Percentiles rank a stretch among this genome's conserved stretches.
phyloP scores from a whole-genome alignment of 1,140 invertebrate species.

The Pseudoatta argentina region DNA sequence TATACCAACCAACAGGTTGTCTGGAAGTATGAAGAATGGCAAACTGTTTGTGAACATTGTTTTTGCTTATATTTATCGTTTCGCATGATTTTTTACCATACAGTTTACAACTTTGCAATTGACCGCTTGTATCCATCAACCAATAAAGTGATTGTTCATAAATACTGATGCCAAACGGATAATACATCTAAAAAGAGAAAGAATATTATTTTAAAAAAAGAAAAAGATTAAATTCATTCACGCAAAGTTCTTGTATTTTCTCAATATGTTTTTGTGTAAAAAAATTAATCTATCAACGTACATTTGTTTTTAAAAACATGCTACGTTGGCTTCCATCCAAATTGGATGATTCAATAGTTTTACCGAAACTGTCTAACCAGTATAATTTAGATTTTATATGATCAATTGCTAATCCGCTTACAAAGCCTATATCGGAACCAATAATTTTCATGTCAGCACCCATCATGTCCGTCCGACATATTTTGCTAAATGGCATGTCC shows the following conservation, averaged over 20 bases:
- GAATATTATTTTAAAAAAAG: not conserved
- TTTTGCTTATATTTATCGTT: conserved; percentile 70
- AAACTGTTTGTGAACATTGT: conserved; percentile 85
- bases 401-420: conserved; percentile 91
- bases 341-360: conserved; percentile 91
- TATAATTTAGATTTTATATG: conserved; percentile 90
- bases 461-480: conserved; percentile 90
- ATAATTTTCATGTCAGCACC: conserved; percentile 88
- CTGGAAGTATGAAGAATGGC: conserved; percentile 87
- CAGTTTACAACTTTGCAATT: conserved; percentile 87
- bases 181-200: conserved; percentile 78
- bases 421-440: conserved; percentile 88
- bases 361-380: conserved; percentile 92
- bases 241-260: not conserved
- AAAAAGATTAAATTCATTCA: not conserved
- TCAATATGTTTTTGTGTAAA: not conserved
- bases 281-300: conserved; percentile 35
- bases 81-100: conserved; percentile 84
- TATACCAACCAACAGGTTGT: conserved; percentile 83
- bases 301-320: conserved; percentile 74
- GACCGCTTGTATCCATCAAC: conserved; percentile 82
- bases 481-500: conserved; percentile 84
- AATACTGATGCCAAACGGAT: conserved; percentile 86
- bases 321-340: conserved; percentile 91
- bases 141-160: conserved; percentile 89